These are phyloP conservation scores for Girardinichthys multiradiatus DNA, from an alignment of 2,113 vertebrate species.

Conservation along the genomic window DNA sequence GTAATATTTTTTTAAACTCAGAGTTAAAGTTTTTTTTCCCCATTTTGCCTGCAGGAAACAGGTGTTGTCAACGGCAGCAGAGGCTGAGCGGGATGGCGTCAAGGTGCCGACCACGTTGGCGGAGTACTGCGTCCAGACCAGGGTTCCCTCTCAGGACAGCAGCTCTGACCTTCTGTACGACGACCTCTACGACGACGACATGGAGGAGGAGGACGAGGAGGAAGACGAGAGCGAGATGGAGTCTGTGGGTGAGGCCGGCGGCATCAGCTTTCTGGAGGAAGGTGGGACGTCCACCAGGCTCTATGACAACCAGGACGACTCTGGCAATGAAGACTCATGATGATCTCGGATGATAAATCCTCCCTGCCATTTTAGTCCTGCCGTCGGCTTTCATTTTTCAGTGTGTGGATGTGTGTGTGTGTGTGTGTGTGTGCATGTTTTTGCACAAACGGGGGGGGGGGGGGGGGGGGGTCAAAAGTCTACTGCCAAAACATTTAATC, in stretches of 20 bases:
- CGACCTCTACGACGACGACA: conserved; percentile 96
- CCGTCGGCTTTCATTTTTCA: conserved; percentile 28
- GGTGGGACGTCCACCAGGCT: conserved; percentile 90
- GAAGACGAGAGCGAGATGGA: conserved; percentile 90
- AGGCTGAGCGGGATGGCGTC: conserved; percentile 96
- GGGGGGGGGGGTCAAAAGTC: conserved; percentile 67
- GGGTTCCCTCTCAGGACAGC: conserved; percentile 98
- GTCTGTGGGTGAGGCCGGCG: conserved; percentile 88
- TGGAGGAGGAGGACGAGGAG: conserved; percentile 93
- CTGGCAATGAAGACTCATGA: conserved; percentile 98
- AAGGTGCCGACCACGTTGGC: conserved; percentile 97
- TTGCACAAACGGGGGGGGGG: conserved; percentile 59
- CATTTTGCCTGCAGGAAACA: conserved; percentile 85
- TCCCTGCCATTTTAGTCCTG: conserved; percentile 38
- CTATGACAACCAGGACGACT: conserved; percentile 97
- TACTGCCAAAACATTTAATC: conserved; percentile 72
- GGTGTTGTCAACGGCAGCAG: conserved; percentile 92
- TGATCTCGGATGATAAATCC: conserved; percentile 62
- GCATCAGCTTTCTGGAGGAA: conserved; percentile 85
- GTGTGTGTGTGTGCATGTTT: conserved; percentile 24
- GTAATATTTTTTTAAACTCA: background rate
- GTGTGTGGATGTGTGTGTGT: conserved; percentile 6
- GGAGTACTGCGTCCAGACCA: conserved; percentile 99
- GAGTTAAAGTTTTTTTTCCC: background rate
- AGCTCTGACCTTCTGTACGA: conserved; percentile 98